Evolutionary conservation across 2,888 invertebrate genomes (phyloP), one percentile per base, ranked within the genome.

Genomic region (Mongoloraphidia duomilia): DNA sequence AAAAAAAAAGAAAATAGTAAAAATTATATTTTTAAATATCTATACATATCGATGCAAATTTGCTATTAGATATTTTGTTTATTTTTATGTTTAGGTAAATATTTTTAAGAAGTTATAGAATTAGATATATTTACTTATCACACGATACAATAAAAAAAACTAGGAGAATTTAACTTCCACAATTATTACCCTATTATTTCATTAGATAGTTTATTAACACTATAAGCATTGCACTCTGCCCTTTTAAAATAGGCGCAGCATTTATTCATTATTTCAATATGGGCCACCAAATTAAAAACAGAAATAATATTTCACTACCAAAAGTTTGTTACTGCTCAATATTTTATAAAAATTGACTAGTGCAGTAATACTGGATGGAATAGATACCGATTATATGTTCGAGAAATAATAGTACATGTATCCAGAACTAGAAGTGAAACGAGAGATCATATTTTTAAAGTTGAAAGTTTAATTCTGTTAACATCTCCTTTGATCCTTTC

Each of bases 41-140:
- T 42, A 17, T 42, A 42, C 42, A 42, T 42, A 42, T 42, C 42
- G 42, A 42, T 42, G 42, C 42, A 42, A 42, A 33, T 42, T 42
- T 42, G 14, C 42, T 42, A 42, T 42, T 42, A 42, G 17, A 42
- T 26, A 26, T 42, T 26, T 26, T 42, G 12, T 42, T 17, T 26
- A 17, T 39, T 14, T 14, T 14, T 39, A 39, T 39, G 12, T 39
- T 39, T 39, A 33, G 12, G 26, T 42, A 42, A 34, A 33, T 42
- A 42, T 42, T 42, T 42, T 42, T 26, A 42, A 42, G 33, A 42
- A 26, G 17, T 42, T 12, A 33, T 42, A 33, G n/a, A 9, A 10
- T 42, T 42, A 42, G 42, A 42, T 42, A 42, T 42, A 26, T 42
- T 39, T 39, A 42, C 33, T 11, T 42, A 42, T 42, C 42, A 42